Percentiles rank a stretch among this genome's conserved stretches.
Conservation (phyloP, 1,140 invertebrate genomes). For the Hyles euphorbiae region DNA sequence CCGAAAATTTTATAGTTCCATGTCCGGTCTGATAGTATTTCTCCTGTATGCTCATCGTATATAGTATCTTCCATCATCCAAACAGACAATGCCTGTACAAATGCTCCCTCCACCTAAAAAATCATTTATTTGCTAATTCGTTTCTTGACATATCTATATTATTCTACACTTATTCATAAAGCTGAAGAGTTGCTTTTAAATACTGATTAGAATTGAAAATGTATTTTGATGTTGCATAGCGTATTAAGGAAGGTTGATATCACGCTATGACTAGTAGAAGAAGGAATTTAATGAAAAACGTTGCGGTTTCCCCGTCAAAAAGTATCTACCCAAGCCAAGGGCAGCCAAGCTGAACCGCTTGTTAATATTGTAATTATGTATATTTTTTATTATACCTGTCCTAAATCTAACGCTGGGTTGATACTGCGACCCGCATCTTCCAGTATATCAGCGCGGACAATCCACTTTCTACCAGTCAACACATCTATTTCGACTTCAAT, state of each 20-base stretch:
- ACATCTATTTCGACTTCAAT: conserved; percentile 32
- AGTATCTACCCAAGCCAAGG: too few species aligned
- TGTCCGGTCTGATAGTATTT: conserved; percentile 82
- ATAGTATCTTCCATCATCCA: conserved; percentile 83
- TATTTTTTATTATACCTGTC: conserved; percentile 75
- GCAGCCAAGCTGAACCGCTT: too few species aligned
- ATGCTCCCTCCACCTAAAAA: conserved; percentile 81
- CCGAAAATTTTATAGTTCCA: conserved; percentile 90
- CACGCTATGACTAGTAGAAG: too few species aligned
- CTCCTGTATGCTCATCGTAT: conserved; percentile 79
- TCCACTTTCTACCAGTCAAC: conserved; percentile 31
- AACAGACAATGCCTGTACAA: conserved; percentile 88
- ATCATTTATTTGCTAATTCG: not conserved
- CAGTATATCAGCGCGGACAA: conserved; percentile 74
- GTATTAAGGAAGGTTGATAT: too few species aligned
- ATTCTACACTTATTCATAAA: too few species aligned
- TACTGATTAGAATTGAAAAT: not conserved
- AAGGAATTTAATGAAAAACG: too few species aligned
- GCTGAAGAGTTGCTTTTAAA: too few species aligned
- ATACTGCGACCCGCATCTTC: conserved; percentile 84
- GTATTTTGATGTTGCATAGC: not conserved
- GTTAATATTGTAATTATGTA: too few species aligned
- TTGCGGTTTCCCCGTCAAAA: too few species aligned
- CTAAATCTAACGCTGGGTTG: conserved; percentile 85
- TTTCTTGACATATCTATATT: too few species aligned